Evolutionary conservation across 1,140 invertebrate genomes (phyloP), one percentile per base, ranked within the genome.

Genomic region (Leguminivora glycinivorella): DNA sequence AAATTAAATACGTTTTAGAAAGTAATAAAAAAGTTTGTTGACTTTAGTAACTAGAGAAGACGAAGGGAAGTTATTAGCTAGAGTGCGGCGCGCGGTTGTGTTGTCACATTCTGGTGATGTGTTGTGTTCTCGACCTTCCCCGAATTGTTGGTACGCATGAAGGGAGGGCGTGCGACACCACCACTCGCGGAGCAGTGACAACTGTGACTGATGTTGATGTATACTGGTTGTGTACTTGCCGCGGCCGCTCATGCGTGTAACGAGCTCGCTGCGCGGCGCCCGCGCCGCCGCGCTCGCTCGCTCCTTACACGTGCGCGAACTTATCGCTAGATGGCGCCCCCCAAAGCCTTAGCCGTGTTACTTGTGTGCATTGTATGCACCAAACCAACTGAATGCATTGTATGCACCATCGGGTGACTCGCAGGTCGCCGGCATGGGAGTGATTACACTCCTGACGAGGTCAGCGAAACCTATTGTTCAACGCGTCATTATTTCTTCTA

Each of bases 1-100:
- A 88, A 89, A 89, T 88, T 87, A 87, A 89, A 89, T 87, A 89
- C 85, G 83, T 84, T 87, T 90, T 89, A 88, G 86, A 91, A 91
- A 89, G 86, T 85, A 82, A 83, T 88, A 83, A 85, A 86, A 63
- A 81, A 83, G 83, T 90, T 84, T 82, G 72, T 81, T 79, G 72
- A 75, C 78, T 79, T 81, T 79, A 80, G 79, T 81, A 76, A 80
- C 76, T 75, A 79, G 74, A 77, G 77, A 84, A 84, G 81, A 75
- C 79, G 82, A 87, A 83, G 78, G 78, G 77, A 83, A 83, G 77
- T 86, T 80, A 83, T 82, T 76, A 75, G 77, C 69, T 78, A 81
- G 75, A 74, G 76, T 77, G 76, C 14, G 19, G 25, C 10, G 26
- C 83, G 84, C 87, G 82, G 69, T 70, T 79, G 79, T 87, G 84